phyloP scores from a whole-genome alignment of 2,797 vertebrate species.

The Melanotaenia maccullochi region DNA sequence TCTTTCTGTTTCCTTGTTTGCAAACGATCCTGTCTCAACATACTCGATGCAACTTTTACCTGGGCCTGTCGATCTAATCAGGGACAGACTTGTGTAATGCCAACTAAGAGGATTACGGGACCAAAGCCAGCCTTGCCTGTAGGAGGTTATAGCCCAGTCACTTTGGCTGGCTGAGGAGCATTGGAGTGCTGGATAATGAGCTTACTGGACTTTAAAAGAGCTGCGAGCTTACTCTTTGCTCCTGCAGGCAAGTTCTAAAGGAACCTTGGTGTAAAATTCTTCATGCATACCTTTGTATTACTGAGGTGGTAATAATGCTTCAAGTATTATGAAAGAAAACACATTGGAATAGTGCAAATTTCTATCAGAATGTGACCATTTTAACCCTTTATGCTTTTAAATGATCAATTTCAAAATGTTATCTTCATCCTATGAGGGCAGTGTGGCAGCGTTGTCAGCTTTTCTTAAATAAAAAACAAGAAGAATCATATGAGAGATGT shows the following conservation, averaged over 20 bases:
- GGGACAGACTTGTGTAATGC: slow-evolving; percentile 85
- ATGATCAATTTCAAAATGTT: neutral
- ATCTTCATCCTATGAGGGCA: neutral
- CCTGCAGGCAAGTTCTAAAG: slow-evolving; percentile 48
- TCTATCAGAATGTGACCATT: neutral
- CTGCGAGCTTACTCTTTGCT: slow-evolving; percentile 74
- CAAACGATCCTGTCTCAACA: slow-evolving; percentile 45
- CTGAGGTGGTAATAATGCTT: neutral
- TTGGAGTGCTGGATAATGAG: slow-evolving; percentile 80
- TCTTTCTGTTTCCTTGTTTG: slow-evolving; percentile 29
- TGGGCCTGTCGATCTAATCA: slow-evolving; percentile 76
- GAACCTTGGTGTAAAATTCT: slow-evolving; percentile 20
- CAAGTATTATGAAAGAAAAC: neutral
- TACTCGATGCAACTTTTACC: slow-evolving; percentile 53
- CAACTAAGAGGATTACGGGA: slow-evolving; percentile 82
- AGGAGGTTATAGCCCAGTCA: slow-evolving; percentile 73
- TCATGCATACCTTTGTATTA: neutral
- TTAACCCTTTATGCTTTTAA: neutral
- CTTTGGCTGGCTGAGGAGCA: slow-evolving; percentile 73
- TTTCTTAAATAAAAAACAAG: neutral
- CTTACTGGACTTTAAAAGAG: slow-evolving; percentile 78
- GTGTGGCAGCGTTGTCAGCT: neutral
- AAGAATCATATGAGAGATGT: neutral
- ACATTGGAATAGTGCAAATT: too few species aligned
- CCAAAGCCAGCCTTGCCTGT: slow-evolving; percentile 78